Conservation (phyloP, 2,888 invertebrate species). For the Tillus elongatus region DNA sequence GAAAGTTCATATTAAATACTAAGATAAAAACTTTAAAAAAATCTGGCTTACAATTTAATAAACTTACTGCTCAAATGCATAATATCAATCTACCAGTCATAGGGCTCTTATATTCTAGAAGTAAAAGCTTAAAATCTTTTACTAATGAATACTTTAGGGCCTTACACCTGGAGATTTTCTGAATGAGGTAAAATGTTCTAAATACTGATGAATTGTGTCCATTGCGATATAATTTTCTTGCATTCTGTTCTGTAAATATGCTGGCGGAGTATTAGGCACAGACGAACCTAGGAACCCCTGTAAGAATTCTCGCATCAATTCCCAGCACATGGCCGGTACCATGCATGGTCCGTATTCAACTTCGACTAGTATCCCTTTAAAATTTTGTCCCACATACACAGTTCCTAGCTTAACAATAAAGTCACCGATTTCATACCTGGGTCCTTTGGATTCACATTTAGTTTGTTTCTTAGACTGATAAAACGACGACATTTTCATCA, state of each 20-base stretch:
- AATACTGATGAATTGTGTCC: slow-evolving; percentile 87
- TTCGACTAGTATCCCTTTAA: slow-evolving; percentile 89
- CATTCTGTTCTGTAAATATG: slow-evolving; percentile 64
- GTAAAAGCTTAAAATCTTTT: too few relatives aligned
- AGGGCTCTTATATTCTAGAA: too few relatives aligned
- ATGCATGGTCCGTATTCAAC: slow-evolving; percentile 89
- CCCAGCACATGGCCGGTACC: slow-evolving; percentile 83
- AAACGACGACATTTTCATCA: slow-evolving; percentile 80
- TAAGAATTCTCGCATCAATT: slow-evolving; percentile 80
- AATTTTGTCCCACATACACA: slow-evolving; percentile 85
- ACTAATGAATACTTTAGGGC: slow-evolving; percentile 19
- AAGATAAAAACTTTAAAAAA: too few relatives aligned
- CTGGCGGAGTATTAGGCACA: slow-evolving; percentile 64
- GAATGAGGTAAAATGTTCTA: slow-evolving; percentile 86
- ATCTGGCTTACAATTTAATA: too few relatives aligned
- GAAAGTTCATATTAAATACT: too few relatives aligned
- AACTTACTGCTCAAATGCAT: too few relatives aligned
- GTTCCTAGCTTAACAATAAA: slow-evolving; percentile 90
- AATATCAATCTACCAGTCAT: too few relatives aligned
- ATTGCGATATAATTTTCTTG: slow-evolving; percentile 82
- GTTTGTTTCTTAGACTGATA: slow-evolving; percentile 86
- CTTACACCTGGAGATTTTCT: slow-evolving; percentile 62
- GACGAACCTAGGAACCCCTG: slow-evolving; percentile 79
- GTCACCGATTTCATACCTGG: slow-evolving; percentile 79
- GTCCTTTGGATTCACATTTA: slow-evolving; percentile 78